Conservation (phyloP, 2,797 vertebrate genomes). For the Garrulus glandarius region DNA sequence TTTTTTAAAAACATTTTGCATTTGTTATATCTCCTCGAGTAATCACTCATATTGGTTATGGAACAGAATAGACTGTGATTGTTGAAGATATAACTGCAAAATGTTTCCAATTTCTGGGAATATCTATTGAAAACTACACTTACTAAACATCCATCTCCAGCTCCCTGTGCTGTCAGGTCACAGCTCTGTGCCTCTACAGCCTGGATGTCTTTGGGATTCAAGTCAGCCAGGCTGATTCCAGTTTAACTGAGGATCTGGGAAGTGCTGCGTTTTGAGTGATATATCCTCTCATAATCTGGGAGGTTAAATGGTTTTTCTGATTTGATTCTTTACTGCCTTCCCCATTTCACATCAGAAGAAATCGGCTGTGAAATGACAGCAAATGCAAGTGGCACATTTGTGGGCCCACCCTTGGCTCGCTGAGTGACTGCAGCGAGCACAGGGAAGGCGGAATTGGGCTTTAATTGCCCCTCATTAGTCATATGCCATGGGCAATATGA, state of each 20-base stretch:
- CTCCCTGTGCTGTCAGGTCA: not conserved
- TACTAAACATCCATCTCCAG: not conserved
- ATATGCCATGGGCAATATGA: too few species aligned
- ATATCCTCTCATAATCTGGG: not conserved
- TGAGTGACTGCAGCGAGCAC: not conserved
- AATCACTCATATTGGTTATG: not conserved
- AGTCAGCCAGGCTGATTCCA: not conserved
- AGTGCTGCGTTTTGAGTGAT: not conserved
- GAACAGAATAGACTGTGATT: not conserved
- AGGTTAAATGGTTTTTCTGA: not conserved
- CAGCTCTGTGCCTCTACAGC: not conserved
- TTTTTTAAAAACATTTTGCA: not conserved
- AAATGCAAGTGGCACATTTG: not conserved
- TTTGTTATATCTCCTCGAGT: not conserved
- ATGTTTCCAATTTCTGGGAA: not conserved
- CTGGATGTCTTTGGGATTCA: not conserved
- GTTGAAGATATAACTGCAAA: not conserved
- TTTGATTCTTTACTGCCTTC: constrained; percentile 21
- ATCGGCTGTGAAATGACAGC: not conserved
- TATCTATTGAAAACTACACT: not conserved
- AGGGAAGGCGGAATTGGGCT: not conserved
- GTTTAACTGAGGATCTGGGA: not conserved
- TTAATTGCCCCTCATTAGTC: not conserved
- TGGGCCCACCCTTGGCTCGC: fast-evolving
- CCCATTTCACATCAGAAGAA: not conserved